Evolutionary conservation across 1,140 invertebrate genomes (phyloP), one percentile per base, ranked within the genome.

Genomic region (Drosophila mojavensis): DNA sequence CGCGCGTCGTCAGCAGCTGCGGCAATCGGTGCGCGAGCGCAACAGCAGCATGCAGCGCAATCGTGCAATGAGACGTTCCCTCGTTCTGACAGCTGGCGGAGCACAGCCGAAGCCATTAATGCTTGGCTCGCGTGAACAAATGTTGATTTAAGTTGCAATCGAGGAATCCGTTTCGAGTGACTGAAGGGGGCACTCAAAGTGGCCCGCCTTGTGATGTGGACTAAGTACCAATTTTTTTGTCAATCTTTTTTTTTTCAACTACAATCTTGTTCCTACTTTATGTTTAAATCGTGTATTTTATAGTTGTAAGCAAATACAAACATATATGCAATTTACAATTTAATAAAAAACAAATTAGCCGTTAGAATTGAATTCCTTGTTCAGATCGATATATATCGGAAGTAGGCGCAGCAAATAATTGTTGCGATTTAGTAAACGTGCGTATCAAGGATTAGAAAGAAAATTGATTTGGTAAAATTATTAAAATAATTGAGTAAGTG

Each of bases 11-110:
- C 83, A 84, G 15, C 89, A 89, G 24, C 39, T 91, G 45, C 70
- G 88, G 1, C 88, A 91, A 51, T 91, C 88, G 1, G 83, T 91
- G 10, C 67, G 88, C 15, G 88, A 91, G 48, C 78, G 88, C 3
- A 88, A 88, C 17, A 83, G 72, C 24, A 88, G 83, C 45, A 50
- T 91, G 28, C 83, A 86, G 36, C 67, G 88, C 6, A 83, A 81
- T 66, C 83, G 82, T 11, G 36, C 36, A 11, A 78, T 91, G 78
- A 78, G 88, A 9, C 78, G 88, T 10, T 91, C 88, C 4, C 39
- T 91, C 65, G 81, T 90, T 11, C 10, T 89, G 10, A 51, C 64
- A 17, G 51, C 56, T 5, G 54, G 50, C 17, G 36, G 36, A 11
- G 65, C 58, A 50, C 79, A 67, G 26, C 66, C 60, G 30, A 81